These are phyloP conservation scores for Arrhopalites spinosus DNA, from an alignment of 2,888 invertebrate genomes.

Conservation along the genomic window DNA sequence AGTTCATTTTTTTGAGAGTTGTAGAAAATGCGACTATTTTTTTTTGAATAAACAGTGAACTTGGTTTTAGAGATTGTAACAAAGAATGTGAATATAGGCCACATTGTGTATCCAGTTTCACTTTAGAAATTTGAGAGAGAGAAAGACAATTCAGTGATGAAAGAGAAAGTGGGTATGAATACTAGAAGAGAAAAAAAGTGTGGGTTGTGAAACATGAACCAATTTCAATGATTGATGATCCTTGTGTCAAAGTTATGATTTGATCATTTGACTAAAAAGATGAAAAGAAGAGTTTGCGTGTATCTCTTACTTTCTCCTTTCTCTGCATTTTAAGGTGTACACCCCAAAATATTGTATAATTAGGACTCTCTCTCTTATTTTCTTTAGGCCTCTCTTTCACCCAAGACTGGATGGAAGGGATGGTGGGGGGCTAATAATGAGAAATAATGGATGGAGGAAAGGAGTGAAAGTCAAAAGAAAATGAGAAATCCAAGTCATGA, in stretches of 20 bases:
- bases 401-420: not conserved
- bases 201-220: slow-evolving; percentile 33
- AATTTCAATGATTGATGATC: slow-evolving; percentile 45
- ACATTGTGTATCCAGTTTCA: not conserved
- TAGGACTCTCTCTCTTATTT: not conserved
- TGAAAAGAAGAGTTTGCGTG: not conserved
- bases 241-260: slow-evolving; percentile 42
- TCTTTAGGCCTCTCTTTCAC: not conserved
- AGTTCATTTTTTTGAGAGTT: not conserved
- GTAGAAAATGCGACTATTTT: not conserved
- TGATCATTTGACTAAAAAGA: slow-evolving; percentile 28
- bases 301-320: not conserved
- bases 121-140: not conserved
- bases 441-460: slow-evolving; percentile 19
- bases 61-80: slow-evolving; percentile 9
- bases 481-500: not conserved
- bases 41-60: slow-evolving; percentile 13
- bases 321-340: no score
- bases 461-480: not conserved
- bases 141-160: no score
- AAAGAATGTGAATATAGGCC: not conserved
- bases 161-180: slow-evolving; percentile 1
- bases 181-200: not conserved
- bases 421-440: not conserved
- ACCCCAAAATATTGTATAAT: not conserved